Conservation (phyloP, 2,888 invertebrate genomes). For the Sinelater perroti region DNA sequence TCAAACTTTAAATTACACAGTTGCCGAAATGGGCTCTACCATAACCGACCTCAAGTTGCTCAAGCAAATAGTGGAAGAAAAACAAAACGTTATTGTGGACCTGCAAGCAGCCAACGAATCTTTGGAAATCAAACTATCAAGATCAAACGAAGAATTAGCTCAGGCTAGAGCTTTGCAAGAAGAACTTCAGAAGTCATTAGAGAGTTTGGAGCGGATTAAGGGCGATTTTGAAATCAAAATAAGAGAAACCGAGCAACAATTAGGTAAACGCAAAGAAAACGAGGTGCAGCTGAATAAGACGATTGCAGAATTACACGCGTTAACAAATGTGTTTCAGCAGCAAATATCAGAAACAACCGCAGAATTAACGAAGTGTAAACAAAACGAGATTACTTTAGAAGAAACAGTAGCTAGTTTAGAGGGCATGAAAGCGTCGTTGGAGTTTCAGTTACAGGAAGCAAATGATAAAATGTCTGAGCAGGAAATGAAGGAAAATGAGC, state of each 20-base stretch:
- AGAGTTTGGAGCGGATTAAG: slow-evolving; percentile 20
- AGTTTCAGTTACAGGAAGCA: slow-evolving; percentile 12
- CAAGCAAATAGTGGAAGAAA: slow-evolving; percentile 10
- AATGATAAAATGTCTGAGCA: slow-evolving; percentile 7
- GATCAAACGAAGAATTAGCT: background rate
- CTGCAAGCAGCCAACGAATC: slow-evolving; percentile 19
- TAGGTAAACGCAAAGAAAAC: slow-evolving; percentile 23
- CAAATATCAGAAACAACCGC: slow-evolving; percentile 19
- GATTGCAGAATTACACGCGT: slow-evolving; percentile 5
- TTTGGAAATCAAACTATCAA: slow-evolving; percentile 4
- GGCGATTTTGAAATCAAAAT: slow-evolving; percentile 31
- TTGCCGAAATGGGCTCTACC: slow-evolving; percentile 29
- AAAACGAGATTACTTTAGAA: slow-evolving; percentile 11
- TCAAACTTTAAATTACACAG: slow-evolving; percentile 20
- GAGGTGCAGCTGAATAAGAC: background rate
- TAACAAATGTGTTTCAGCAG: background rate
- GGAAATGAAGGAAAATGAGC: slow-evolving; percentile 8
- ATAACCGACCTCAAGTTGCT: slow-evolving; percentile 33
- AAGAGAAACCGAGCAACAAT: slow-evolving; percentile 24
- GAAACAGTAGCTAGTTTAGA: background rate
- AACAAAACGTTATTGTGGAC: slow-evolving; percentile 23
- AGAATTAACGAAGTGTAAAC: slow-evolving; percentile 22
- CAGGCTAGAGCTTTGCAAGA: background rate
- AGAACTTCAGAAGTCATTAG: slow-evolving; percentile 20
- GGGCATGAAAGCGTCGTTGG: slow-evolving; percentile 1